phyloP scores from a whole-genome alignment of 2,113 vertebrate genomes.

The Neoarius graeffei region DNA sequence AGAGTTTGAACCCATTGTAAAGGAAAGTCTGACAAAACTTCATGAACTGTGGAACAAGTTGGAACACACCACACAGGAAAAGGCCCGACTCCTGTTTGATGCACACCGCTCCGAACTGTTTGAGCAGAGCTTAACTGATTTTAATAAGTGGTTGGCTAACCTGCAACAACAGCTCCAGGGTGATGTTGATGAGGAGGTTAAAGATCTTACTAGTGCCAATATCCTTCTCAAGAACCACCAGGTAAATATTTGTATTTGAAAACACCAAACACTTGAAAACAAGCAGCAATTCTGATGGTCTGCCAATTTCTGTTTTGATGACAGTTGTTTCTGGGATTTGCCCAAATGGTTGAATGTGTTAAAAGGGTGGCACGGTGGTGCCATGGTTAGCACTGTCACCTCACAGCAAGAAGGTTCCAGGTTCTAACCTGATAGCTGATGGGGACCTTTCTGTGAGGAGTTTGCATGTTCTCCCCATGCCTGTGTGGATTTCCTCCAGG shows the following conservation, averaged over 20 bases:
- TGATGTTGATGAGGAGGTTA: slow-evolving; percentile 81
- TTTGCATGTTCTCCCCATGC: no score
- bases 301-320: not conserved
- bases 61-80: slow-evolving; percentile 77
- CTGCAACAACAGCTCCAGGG: slow-evolving; percentile 82
- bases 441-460: no score
- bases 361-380: not conserved
- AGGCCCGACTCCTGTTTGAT: slow-evolving; percentile 80
- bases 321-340: not conserved
- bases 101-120: slow-evolving; percentile 85
- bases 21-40: slow-evolving; percentile 74
- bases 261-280: not conserved
- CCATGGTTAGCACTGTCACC: no score
- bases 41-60: slow-evolving; percentile 82
- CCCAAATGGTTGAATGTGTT: not conserved
- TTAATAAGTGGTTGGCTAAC: slow-evolving; percentile 81
- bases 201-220: slow-evolving; percentile 89
- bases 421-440: no score
- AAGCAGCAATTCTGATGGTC: not conserved
- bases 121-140: slow-evolving; percentile 79
- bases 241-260: slow-evolving; percentile 63
- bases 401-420: no score
- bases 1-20: slow-evolving; percentile 73
- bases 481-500: no score
- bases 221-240: slow-evolving; percentile 88